A percentile compares a stretch with the other conserved stretches of the same genome.
Conservation (phyloP, 2,888 invertebrate species). For the Macropis europaea region DNA sequence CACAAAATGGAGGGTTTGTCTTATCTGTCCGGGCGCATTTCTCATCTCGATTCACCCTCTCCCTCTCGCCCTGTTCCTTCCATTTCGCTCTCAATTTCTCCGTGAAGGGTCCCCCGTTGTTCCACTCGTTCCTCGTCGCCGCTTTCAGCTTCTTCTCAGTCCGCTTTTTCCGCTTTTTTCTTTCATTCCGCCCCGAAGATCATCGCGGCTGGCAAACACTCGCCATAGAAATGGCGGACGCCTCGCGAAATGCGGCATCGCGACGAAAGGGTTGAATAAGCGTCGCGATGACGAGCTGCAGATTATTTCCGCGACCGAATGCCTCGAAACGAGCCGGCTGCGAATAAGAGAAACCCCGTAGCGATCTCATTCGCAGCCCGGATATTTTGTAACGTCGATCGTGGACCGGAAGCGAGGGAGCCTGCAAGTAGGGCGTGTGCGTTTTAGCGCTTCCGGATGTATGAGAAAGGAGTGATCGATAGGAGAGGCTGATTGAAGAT, state of each 20-base stretch:
- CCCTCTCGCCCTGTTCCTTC: neutral
- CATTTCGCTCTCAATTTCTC: constrained; percentile 22
- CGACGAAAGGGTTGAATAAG: constrained; percentile 32
- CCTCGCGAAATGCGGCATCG: neutral
- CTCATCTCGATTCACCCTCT: constrained; percentile 44
- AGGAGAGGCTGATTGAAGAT: constrained; percentile 35
- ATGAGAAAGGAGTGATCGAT: constrained; percentile 32
- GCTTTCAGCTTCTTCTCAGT: neutral
- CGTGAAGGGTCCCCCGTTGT: neutral
- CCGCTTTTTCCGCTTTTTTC: neutral
- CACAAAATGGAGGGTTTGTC: constrained; percentile 63
- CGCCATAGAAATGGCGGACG: constrained; percentile 4
- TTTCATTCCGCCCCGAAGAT: constrained; percentile 20
- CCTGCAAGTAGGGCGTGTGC: neutral
- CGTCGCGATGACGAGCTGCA: constrained; percentile 22
- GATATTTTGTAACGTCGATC: constrained; percentile 40
- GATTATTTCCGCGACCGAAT: constrained; percentile 46
- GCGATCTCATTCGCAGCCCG: constrained; percentile 13
- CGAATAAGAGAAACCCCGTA: constrained; percentile 30
- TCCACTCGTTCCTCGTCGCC: neutral
- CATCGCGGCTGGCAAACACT: constrained; percentile 49
- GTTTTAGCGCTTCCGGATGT: neutral
- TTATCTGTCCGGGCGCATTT: constrained; percentile 60
- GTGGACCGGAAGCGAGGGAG: neutral
- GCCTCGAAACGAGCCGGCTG: constrained; percentile 32